Evolutionary conservation across 2,888 invertebrate genomes (phyloP).

Genomic region (Acanthosepion esculentum): DNA sequence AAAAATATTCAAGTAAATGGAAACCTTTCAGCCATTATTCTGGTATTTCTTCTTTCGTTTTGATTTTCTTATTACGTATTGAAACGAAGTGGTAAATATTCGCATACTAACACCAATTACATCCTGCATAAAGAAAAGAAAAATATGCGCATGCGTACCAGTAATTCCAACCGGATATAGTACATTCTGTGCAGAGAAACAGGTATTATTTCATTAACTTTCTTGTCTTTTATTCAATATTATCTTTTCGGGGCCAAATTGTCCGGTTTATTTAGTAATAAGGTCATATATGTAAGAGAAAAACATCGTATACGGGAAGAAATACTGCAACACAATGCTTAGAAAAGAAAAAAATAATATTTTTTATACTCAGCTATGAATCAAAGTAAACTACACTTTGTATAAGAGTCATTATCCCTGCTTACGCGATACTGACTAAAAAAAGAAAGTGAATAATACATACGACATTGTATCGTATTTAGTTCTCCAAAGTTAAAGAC

Average conservation of each 20-base stretch:
- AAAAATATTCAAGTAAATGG: not conserved
- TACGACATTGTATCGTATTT: too few species aligned
- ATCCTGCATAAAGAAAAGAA: not conserved
- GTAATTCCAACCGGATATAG: not conserved
- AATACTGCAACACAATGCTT: too few species aligned
- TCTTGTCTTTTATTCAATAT: not conserved
- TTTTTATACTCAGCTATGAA: not conserved
- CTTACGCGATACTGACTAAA: not conserved
- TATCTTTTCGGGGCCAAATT: not conserved
- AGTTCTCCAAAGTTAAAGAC: not conserved
- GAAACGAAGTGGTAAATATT: not conserved
- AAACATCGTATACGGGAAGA: too few species aligned
- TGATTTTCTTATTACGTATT: not conserved
- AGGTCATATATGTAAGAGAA: not conserved
- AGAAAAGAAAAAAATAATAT: not conserved
- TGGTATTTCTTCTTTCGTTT: not conserved
- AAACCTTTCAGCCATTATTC: not conserved
- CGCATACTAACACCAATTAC: not conserved
- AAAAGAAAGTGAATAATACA: too few species aligned
- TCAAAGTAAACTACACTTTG: not conserved
- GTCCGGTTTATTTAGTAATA: not conserved
- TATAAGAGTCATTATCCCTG: not conserved
- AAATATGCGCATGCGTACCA: not conserved
- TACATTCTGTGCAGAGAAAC: not conserved
- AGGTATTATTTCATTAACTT: not conserved